Evolutionary conservation across 2,797 vertebrate genomes (phyloP), one percentile per base, ranked within the genome.

Genomic region (Chromis chromis): DNA sequence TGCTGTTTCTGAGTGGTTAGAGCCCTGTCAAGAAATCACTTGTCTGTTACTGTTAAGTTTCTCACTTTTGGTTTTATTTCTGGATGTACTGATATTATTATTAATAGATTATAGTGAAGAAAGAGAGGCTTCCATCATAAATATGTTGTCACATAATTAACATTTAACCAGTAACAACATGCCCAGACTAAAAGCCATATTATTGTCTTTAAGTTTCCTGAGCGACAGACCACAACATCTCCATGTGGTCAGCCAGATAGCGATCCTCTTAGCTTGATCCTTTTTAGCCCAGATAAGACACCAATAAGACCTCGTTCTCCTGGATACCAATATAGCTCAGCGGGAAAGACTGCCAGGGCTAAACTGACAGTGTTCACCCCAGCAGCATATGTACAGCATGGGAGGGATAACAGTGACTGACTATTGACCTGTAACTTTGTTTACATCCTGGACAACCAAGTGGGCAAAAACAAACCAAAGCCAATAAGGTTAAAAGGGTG

Each of bases 191-290:
- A 59, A 50, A 76, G 40, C 40, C 39, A 13, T 24, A 8, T 8
- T 53, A 11, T 68, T 67, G 25, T 22, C 60, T 21, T 33, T 16
- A 61, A 62, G 67, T 59, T 69, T 67, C 70, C 40, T 42, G 27
- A 31, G 71, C 75, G 9, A 65, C 70, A 76, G 73, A 87, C 73
- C 71, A 88, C 70, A 89, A 77, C 86, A 84, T 74, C 74, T 73
- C 82, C 80, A 79, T 74, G 81, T 77, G 71, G 65, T 74, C 79
- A 68, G 81, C 52, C 76, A 81, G 69, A 66, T 53, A 77, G 69
- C 82, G 74, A 94, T 92, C 93, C 88, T 89, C 92, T 94, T 90
- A 94, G 71, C 78, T 55, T 91, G 86, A 94, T 90, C 92, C 89
- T 72, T 82, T 90, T 93, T 78, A 93, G 81, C 76, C 73, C 69